Percentiles rank a stretch among this genome's conserved stretches.
Conservation (phyloP, 2,113 vertebrate genomes). For the Oryzias curvinotus region DNA sequence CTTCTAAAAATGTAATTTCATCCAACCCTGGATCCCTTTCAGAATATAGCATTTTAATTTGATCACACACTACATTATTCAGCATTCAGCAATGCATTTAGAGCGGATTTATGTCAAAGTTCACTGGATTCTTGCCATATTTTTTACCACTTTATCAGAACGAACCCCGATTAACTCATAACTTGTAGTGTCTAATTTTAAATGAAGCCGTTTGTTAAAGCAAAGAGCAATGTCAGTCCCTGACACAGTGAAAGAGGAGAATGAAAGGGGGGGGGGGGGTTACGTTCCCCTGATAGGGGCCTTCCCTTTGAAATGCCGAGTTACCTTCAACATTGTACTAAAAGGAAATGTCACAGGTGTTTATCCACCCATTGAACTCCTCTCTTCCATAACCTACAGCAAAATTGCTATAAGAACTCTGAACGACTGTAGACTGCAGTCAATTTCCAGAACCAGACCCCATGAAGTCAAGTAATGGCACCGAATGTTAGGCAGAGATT, state of each 20-base stretch:
- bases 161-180: not conserved
- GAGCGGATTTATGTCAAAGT: conserved; percentile 1
- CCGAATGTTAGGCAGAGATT: conserved; percentile 39
- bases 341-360: conserved; percentile 72
- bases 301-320: not conserved
- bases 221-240: conserved; percentile 8
- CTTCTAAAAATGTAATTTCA: not conserved
- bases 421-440: conserved; percentile 69
- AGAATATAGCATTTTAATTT: conserved; percentile 1
- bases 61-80: conserved; percentile 6
- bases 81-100: conserved; percentile 3
- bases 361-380: conserved; percentile 65
- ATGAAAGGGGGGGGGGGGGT: no score
- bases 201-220: conserved; percentile 13
- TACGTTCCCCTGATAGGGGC: not conserved
- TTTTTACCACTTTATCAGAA: conserved; percentile 3
- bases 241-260: not conserved
- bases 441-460: conserved; percentile 68
- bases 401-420: conserved; percentile 67
- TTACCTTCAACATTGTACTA: conserved; percentile 52
- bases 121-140: conserved; percentile 5
- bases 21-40: not conserved
- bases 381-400: conserved; percentile 63
- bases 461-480: conserved; percentile 66
- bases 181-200: not conserved